These are phyloP conservation scores for Serinus canaria DNA, from an alignment of 2,113 vertebrate species.

Conservation along the genomic window DNA sequence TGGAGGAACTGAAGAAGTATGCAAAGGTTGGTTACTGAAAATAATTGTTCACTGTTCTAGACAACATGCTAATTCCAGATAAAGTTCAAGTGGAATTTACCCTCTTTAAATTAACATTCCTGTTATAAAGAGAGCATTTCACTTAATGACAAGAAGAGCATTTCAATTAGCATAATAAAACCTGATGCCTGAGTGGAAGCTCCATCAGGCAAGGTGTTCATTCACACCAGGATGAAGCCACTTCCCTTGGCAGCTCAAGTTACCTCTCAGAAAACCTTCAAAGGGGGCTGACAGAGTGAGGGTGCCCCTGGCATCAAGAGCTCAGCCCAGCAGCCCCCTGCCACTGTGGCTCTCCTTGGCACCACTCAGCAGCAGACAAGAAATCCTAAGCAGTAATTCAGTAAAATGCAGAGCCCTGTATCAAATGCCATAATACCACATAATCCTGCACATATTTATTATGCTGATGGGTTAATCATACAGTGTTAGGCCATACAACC, in stretches of 20 bases:
- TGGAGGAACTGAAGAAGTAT: not conserved
- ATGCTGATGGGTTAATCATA: not conserved
- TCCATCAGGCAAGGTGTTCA: not conserved
- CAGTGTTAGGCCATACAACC: not conserved
- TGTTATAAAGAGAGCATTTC: not conserved
- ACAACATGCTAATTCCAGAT: not conserved
- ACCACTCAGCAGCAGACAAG: not conserved
- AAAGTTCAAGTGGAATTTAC: not conserved
- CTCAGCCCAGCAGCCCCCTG: accelerated
- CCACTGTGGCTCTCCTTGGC: not conserved
- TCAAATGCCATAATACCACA: not conserved
- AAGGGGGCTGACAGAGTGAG: not conserved
- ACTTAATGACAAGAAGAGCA: not conserved
- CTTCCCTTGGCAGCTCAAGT: not conserved
- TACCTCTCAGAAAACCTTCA: not conserved
- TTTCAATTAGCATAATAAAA: not conserved
- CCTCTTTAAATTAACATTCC: not conserved
- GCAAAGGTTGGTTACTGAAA: not conserved
- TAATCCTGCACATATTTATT: not conserved
- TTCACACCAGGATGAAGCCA: not conserved
- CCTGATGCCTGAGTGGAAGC: not conserved
- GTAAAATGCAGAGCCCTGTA: not conserved
- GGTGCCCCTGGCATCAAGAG: no score
- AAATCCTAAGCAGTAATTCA: not conserved
- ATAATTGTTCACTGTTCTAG: not conserved